Evolutionary conservation across 2,888 invertebrate species (phyloP), one percentile per base, ranked within the genome.

Genomic region (Lucinisca nassula): DNA sequence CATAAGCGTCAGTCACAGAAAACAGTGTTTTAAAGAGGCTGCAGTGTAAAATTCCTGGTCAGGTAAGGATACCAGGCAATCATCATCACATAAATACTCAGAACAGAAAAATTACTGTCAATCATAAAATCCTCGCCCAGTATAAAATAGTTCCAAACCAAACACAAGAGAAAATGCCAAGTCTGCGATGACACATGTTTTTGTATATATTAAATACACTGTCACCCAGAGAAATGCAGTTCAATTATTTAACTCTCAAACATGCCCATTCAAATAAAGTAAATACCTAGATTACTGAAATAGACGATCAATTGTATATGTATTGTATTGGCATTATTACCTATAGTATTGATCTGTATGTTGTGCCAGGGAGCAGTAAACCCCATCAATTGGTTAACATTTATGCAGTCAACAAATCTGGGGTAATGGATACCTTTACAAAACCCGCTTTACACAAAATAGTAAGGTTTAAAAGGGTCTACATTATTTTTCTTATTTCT

Each of bases 211-310:
- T 24, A 4, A 61, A 24, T 61, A 61, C 24, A 61, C 30, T 67
- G 35, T 67, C 67, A 30, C 67, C 74, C 12, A 74, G 45, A n/a
- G 74, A 74, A 74, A 74, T 74, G 30, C 45, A 74, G 74, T 74
- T n/a, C 74, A 38, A 74, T 79, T 49, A 58, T 84, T 74, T 75
- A 61, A 79, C 51, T 74, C 73, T 40, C 58, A 58, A 85, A 85
- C 88, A 79, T 73, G 88, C 49, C 83, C 58, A 73, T 83, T 76
- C 88, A 61, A 55, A 82, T 85, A 78, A 85, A 61, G 85, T 82
- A 88, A 88, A 88, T 78, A 88, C 12, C 27, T 73, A 76, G 84
- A 82, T 79, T 82, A 76, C 38, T 79, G 32, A 38, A 84, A 79
- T 87, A 82, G 35, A 35, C 21, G 67, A 67, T 67, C 67, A 67